These are phyloP conservation scores for Ophonus ardosiacus DNA, from an alignment of 2,888 invertebrate species.

Conservation along the genomic window DNA sequence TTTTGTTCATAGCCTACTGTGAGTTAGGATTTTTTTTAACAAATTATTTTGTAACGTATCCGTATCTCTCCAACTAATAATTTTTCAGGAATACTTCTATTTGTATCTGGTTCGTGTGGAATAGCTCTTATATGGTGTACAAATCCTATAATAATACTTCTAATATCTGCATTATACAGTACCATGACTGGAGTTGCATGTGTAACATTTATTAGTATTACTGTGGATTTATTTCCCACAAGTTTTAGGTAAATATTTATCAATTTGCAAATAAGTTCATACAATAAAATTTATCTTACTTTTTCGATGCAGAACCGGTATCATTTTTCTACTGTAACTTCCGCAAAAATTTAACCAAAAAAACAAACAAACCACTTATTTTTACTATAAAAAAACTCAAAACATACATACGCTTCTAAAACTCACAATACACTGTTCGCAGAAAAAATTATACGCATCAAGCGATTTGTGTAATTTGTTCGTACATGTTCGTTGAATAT, in stretches of 20 bases:
- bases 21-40: too few relatives aligned
- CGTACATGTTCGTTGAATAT: background rate
- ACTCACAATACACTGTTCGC: background rate
- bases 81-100: slow-evolving; percentile 22
- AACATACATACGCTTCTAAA: background rate
- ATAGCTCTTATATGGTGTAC: slow-evolving; percentile 47
- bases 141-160: slow-evolving; percentile 10
- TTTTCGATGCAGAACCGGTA: background rate
- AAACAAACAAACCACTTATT: background rate
- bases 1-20: too few relatives aligned
- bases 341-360: background rate
- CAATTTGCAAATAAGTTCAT: background rate
- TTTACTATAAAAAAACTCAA: background rate
- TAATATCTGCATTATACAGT: slow-evolving; percentile 36
- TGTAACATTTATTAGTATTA: slow-evolving; percentile 19
- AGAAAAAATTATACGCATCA: background rate
- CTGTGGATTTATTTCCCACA: slow-evolving; percentile 57
- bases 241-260: slow-evolving; percentile 63
- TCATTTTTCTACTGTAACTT: background rate
- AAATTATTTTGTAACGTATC: too few relatives aligned
- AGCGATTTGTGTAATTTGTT: background rate
- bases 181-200: slow-evolving; percentile 35
- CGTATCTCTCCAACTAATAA: too few relatives aligned
- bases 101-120: slow-evolving; percentile 41
- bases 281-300: background rate